Conservation (phyloP, 2,888 invertebrate species). For the Scaptomyza caliginosa region DNA sequence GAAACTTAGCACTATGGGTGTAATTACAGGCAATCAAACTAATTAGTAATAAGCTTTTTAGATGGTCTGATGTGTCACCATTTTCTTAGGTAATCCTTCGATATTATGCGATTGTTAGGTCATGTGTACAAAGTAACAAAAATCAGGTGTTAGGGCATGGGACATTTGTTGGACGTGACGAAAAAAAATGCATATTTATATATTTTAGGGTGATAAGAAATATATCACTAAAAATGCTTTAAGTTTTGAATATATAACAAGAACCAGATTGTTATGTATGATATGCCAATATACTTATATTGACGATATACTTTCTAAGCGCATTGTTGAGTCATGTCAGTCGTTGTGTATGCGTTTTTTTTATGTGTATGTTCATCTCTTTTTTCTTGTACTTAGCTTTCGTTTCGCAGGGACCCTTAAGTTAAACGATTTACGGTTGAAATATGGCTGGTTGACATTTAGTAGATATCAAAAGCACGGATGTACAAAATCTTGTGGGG, state of each 20-base stretch:
- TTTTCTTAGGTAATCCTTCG: constrained; percentile 64
- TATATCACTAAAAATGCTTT: constrained; percentile 13
- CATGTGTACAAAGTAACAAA: constrained; percentile 58
- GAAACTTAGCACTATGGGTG: constrained; percentile 26
- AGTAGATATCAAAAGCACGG: constrained; percentile 82
- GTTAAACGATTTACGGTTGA: constrained; percentile 12
- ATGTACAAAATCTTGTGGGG: constrained; percentile 49
- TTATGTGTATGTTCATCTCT: constrained; percentile 12
- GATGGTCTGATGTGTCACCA: constrained; percentile 79
- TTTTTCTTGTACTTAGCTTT: constrained; percentile 41
- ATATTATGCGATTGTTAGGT: constrained; percentile 59
- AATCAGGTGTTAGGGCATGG: constrained; percentile 68
- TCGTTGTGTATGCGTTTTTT: constrained; percentile 12
- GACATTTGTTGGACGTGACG: constrained; percentile 52
- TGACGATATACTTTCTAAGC: not conserved
- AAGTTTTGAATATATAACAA: constrained; percentile 13
- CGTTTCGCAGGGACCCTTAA: constrained; percentile 43
- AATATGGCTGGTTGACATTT: constrained; percentile 60
- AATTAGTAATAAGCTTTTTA: constrained; percentile 66
- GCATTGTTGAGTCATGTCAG: not conserved
- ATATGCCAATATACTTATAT: constrained; percentile 10
- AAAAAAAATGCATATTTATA: constrained; percentile 8
- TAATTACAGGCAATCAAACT: constrained; percentile 54
- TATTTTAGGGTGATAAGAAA: constrained; percentile 5
- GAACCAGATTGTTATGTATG: not conserved